Evolutionary conservation across 2,888 invertebrate genomes (phyloP), one percentile per base, ranked within the genome.

Genomic region (Tenthredo mesomela): DNA sequence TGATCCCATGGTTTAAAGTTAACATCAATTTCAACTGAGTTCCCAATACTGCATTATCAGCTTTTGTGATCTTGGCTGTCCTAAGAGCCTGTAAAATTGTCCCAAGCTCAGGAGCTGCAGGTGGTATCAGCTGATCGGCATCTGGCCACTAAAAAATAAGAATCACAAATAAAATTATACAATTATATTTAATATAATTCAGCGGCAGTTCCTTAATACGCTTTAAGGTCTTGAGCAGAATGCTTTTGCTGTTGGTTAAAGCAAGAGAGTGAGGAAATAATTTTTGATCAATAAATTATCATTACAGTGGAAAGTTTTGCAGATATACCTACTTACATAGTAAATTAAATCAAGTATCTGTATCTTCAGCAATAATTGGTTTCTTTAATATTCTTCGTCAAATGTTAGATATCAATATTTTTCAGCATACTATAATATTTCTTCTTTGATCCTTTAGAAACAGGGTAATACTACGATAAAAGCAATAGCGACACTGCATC

Each of bases 1-100:
- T 96, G 91, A 98, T 97, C 77, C 96, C 95, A 40, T 95, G 95
- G 93, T 96, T 95, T 87, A 99, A 94, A 18, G 96, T 95, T 67
- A 99, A 93, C 88, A 97, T 94, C 83, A 98, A 93, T 94, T 99
- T 99, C 80, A 99, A 94, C 93, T 99, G 99, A 50, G 98, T 98
- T 85, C 99, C 99, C 91, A 96, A 95, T 37, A 95, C 95, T 86
- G 97, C 96, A 93, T 97, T 96, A 92, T 97, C 97, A 10, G 97
- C 98, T 86, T 95, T 94, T 18, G 95, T 94, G 90, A 98, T 96
- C 90, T 95, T 95, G 86, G 96, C 95, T 88, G 94, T 94, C 87
- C 95, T 95, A 89, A 97, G 93, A 18, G 96, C 96, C 85, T 95
- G 94, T 82, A 97, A 91, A 87, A 97, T 94, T 89, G 95, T 95